Percentiles rank a stretch among this genome's conserved stretches.
These are phyloP conservation scores for Lasioglossum zephyrum DNA, from an alignment of 2,888 invertebrate species.

Conservation along the genomic window DNA sequence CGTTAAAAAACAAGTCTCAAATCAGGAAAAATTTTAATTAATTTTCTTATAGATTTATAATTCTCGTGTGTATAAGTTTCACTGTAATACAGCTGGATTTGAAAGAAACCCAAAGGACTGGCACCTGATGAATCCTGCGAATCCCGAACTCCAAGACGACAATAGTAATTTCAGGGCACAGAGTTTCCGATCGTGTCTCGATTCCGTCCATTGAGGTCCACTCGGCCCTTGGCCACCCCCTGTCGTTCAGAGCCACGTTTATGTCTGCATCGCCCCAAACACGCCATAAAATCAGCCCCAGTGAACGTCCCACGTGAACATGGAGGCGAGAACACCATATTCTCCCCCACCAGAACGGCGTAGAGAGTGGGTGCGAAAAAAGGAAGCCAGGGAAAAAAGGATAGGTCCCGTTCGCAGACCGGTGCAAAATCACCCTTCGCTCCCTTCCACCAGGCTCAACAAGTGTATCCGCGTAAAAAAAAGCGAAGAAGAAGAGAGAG, in stretches of 20 bases:
- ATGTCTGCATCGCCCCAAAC: conserved; percentile 77
- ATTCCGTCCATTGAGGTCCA: conserved; percentile 36
- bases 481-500: conserved; percentile 20
- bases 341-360: conserved; percentile 65
- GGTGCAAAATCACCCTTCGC: conserved; percentile 71
- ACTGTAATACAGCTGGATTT: background rate
- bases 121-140: background rate
- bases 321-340: conserved; percentile 76
- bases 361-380: conserved; percentile 70
- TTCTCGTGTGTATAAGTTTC: no score
- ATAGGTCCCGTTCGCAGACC: conserved; percentile 67
- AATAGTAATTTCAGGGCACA: background rate
- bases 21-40: no score
- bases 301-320: conserved; percentile 76
- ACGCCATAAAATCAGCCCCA: conserved; percentile 80
- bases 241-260: conserved; percentile 69
- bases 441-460: conserved; percentile 78
- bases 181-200: background rate
- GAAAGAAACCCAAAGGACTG: background rate
- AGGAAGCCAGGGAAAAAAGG: conserved; percentile 61
- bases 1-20: conserved; percentile 9
- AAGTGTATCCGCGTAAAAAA: conserved; percentile 83
- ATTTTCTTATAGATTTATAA: no score
- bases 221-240: conserved; percentile 39
- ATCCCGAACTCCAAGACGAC: background rate